Conservation (phyloP, 2,797 vertebrate species). For the Microctenopoma steveboyesi region DNA sequence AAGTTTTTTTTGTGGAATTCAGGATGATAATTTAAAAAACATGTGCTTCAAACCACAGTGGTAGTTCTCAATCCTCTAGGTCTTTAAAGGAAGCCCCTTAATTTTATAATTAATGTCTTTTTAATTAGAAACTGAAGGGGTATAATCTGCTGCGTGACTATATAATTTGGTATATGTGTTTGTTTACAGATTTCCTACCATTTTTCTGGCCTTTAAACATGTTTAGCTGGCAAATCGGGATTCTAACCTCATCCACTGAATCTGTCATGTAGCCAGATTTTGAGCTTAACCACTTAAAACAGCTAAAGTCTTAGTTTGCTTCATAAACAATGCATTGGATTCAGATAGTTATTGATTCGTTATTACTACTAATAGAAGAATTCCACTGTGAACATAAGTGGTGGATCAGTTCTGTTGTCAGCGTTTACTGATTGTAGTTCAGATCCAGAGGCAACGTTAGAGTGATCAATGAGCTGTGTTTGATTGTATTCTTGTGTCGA, state of each 20-base stretch:
- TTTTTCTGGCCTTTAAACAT: neutral
- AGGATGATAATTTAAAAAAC: conserved; percentile 77
- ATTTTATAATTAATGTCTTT: conserved; percentile 22
- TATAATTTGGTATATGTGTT: conserved; percentile 28
- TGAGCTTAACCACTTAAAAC: neutral
- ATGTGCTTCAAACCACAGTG: conserved; percentile 72
- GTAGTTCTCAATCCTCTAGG: conserved; percentile 72
- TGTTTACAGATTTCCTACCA: neutral
- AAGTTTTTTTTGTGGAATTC: conserved; percentile 81
- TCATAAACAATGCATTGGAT: neutral
- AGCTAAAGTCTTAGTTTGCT: neutral
- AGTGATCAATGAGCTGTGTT: too few species aligned
- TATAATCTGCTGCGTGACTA: conserved; percentile 30
- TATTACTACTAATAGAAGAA: too few species aligned
- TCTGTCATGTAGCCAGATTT: too few species aligned
- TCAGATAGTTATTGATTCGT: too few species aligned
- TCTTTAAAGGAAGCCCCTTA: conserved; percentile 8
- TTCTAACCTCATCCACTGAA: neutral
- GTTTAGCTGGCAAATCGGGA: neutral
- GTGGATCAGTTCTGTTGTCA: too few species aligned
- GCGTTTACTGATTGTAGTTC: too few species aligned
- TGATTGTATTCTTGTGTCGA: too few species aligned
- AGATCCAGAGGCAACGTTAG: too few species aligned
- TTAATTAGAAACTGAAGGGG: conserved; percentile 15
- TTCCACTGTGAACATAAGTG: too few species aligned